Evolutionary conservation across 1,140 invertebrate genomes (phyloP).

Genomic region (Drosophila kepulauana): DNA sequence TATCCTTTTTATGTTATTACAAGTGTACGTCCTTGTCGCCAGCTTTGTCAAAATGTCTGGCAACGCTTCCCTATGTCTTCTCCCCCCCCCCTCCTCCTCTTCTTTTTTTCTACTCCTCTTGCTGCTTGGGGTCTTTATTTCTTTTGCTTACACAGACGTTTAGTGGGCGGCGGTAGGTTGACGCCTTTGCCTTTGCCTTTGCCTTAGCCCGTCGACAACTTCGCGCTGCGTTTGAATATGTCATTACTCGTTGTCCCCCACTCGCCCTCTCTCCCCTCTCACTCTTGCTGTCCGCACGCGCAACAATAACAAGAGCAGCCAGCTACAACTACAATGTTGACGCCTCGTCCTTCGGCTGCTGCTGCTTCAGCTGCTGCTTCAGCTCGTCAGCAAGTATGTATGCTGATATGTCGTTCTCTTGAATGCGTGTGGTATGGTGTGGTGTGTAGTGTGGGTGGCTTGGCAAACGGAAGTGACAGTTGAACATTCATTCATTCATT

Average conservation of each 20-base stretch:
- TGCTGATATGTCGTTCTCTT: conserved; percentile 44
- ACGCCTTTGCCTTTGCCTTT: conserved; percentile 54
- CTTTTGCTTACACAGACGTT: conserved; percentile 16
- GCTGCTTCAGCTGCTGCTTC: neutral
- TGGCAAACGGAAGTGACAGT: conserved; percentile 76
- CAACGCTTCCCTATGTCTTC: conserved; percentile 57
- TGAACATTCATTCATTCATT: conserved; percentile 80
- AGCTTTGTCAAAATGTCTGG: conserved; percentile 84
- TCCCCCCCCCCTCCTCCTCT: neutral
- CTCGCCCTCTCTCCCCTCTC: conserved; percentile 17
- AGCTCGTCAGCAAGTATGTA: conserved; percentile 49
- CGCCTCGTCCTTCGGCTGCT: conserved; percentile 42
- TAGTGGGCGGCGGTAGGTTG: conserved; percentile 43
- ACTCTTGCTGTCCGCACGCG: neutral
- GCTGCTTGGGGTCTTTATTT: conserved; percentile 26
- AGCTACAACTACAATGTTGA: conserved; percentile 62
- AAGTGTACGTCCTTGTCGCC: conserved; percentile 83
- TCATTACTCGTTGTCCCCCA: conserved; percentile 64
- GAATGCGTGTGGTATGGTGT: conserved; percentile 14
- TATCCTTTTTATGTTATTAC: conserved; percentile 85
- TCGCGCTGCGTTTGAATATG: conserved; percentile 81
- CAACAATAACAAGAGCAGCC: conserved; percentile 46
- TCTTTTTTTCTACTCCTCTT: neutral
- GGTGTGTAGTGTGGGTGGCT: conserved; percentile 24
- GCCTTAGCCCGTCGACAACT: conserved; percentile 71